Evolutionary conservation across 2,888 invertebrate genomes (phyloP).

Genomic region (Hirtodrosophila trivittata): DNA sequence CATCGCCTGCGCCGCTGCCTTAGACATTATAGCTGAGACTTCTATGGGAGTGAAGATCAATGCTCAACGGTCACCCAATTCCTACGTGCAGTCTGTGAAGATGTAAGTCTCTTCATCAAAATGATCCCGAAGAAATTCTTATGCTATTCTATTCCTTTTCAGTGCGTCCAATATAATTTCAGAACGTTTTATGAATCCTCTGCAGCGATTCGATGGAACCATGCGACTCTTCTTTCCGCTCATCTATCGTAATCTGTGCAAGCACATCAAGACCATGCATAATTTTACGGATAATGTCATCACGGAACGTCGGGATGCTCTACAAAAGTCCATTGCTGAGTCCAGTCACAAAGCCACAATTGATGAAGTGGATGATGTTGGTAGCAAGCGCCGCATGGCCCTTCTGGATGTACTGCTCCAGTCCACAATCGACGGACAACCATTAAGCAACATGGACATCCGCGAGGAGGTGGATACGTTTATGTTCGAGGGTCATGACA

Average conservation of each 20-base stretch:
- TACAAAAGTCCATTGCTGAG: slow-evolving; percentile 49
- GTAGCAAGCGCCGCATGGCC: slow-evolving; percentile 86
- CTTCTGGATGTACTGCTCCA: slow-evolving; percentile 88
- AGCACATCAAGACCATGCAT: slow-evolving; percentile 65
- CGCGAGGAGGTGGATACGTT: slow-evolving; percentile 90
- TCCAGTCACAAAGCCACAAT: slow-evolving; percentile 23
- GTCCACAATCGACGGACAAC: slow-evolving; percentile 85
- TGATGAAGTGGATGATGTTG: slow-evolving; percentile 78
- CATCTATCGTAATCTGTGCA: slow-evolving; percentile 38
- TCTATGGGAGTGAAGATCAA: slow-evolving; percentile 80
- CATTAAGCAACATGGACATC: slow-evolving; percentile 86
- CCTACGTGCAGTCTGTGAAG: slow-evolving; percentile 87
- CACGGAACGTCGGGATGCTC: slow-evolving; percentile 56
- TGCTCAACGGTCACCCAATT: slow-evolving; percentile 86
- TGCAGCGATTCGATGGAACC: slow-evolving; percentile 59
- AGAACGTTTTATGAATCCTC: slow-evolving; percentile 65
- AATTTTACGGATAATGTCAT: slow-evolving; percentile 77
- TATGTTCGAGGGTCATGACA: slow-evolving; percentile 85
- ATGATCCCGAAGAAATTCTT: background rate
- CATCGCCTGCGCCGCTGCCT: slow-evolving; percentile 86
- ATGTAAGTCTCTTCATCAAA: slow-evolving; percentile 34
- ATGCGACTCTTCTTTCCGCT: slow-evolving; percentile 82
- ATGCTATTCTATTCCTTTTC: too few species aligned
- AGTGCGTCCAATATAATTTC: slow-evolving; percentile 67
- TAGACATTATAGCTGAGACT: slow-evolving; percentile 86